Base-by-base conservation (phyloP, 2,888 invertebrate species). In the Latheticus oryzae region DNA sequence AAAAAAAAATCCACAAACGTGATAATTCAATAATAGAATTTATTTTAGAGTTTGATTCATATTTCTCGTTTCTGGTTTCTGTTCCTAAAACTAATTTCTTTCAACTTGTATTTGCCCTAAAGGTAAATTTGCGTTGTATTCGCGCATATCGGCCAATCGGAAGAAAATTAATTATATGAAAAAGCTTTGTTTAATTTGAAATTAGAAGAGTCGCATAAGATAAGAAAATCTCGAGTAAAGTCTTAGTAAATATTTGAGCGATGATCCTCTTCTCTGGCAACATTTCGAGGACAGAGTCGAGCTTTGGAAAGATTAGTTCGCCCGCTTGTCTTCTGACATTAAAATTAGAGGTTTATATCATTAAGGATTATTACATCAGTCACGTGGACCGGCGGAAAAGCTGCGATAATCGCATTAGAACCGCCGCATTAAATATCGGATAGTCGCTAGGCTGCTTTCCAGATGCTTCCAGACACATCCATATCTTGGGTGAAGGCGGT, bases 361-460 rank as follows among this genome's bases (percentile, higher is more conserved):
- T 65, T 63, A 65, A 67, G 61, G 51, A 63, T 66, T 65, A 64
- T 66, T 60, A 64, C 64, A 67, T 63, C 55, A 59, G 62, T 61
- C 62, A 62, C 54, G 65, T 61, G 63, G 61, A 63, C 64, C 59
- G 47, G 61, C 60, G 64, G 64, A 58, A 60, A 54, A 60, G 63
- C 61, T 61, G 61, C 55, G 64, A 66, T 67, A 67, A 67, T 66
- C 62, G 59, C 54, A 63, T 67, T 64, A 67, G 62, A 59, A 61
- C 55, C 58, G 64, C 66, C 67, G 63, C 67, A 64, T 67, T 65
- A 63, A 66, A 66, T 67, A 67, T 66, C 62, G 67, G 67, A 64
- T 67, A 64, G 62, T 58, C 47, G 57, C 57, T 50, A 45, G 42
- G 21, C 35, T 35, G 51, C 35, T 51, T 43, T 57, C 35, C 57